Conservation (phyloP, 1,140 invertebrate genomes). For the Chrysopa pallens region DNA sequence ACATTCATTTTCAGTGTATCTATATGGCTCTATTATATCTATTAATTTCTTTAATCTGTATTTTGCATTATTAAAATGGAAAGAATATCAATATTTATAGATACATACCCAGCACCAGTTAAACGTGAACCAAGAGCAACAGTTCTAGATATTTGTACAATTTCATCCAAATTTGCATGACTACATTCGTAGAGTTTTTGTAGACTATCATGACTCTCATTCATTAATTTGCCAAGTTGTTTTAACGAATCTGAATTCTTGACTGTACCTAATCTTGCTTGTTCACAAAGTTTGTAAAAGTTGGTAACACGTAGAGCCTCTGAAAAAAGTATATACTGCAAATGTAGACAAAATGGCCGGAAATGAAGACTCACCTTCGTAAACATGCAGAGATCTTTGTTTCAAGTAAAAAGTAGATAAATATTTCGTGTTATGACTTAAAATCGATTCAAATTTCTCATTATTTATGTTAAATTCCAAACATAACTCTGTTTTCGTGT, state of each 20-base stretch:
- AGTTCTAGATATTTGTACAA: constrained; percentile 60
- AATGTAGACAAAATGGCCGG: neutral
- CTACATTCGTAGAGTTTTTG: constrained; percentile 84
- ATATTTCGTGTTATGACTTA: constrained; percentile 49
- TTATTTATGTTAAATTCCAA: constrained; percentile 40
- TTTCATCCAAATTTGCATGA: constrained; percentile 67
- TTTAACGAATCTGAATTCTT: constrained; percentile 31
- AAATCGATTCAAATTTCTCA: constrained; percentile 43
- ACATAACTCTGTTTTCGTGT: constrained; percentile 58
- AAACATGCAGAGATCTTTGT: constrained; percentile 80
- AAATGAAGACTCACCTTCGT: constrained; percentile 31
- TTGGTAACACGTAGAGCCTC: constrained; percentile 65
- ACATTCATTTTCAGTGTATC: no score
- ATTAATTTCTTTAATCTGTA: no score
- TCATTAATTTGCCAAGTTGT: constrained; percentile 70
- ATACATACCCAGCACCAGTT: constrained; percentile 62
- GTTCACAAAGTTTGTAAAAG: constrained; percentile 49
- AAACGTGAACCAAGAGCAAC: constrained; percentile 67
- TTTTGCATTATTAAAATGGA: no score
- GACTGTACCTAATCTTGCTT: no score
- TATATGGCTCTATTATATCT: no score
- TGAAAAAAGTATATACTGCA: constrained; percentile 15
- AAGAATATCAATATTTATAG: no score
- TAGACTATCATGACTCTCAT: constrained; percentile 72
- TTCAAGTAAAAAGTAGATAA: constrained; percentile 58